Conservation (phyloP, 23 tunicate genomes). For the Trididemnum miniatum region DNA sequence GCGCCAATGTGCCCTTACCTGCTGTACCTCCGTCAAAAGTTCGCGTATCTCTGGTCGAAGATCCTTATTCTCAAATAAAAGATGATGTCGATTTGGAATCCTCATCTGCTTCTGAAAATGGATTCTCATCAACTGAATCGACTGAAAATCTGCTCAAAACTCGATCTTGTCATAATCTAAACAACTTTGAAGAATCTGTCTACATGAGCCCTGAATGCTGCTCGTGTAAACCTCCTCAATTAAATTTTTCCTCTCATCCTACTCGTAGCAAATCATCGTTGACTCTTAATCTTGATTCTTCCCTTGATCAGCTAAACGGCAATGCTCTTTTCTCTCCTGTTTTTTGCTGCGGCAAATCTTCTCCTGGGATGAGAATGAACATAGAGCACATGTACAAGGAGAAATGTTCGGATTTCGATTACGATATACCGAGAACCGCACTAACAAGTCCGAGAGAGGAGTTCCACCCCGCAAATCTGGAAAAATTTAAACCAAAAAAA, state of each 20-base stretch:
- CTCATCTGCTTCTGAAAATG: neutral
- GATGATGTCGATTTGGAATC: neutral
- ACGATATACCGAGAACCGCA: constrained; percentile 58
- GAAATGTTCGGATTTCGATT: constrained; percentile 63
- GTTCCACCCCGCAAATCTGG: constrained; percentile 6
- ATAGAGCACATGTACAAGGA: constrained; percentile 68
- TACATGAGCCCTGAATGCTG: neutral
- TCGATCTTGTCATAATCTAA: neutral
- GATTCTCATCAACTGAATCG: neutral
- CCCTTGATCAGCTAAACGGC: neutral
- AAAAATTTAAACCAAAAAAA: neutral
- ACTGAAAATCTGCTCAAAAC: neutral
- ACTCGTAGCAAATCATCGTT: neutral
- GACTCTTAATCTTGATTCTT: neutral
- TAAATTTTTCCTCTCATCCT: neutral
- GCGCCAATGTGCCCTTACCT: constrained; percentile 1
- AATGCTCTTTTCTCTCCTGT: constrained; percentile 3
- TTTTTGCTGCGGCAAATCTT: neutral
- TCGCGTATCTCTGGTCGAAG: neutral
- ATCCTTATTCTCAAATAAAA: neutral
- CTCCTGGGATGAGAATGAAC: neutral
- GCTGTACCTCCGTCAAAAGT: neutral
- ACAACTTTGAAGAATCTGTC: neutral
- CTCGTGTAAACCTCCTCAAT: neutral
- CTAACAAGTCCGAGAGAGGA: neutral